Evolutionary conservation across 2,888 invertebrate genomes (phyloP), one percentile per base, ranked within the genome.

Genomic region (Athalia cordata): DNA sequence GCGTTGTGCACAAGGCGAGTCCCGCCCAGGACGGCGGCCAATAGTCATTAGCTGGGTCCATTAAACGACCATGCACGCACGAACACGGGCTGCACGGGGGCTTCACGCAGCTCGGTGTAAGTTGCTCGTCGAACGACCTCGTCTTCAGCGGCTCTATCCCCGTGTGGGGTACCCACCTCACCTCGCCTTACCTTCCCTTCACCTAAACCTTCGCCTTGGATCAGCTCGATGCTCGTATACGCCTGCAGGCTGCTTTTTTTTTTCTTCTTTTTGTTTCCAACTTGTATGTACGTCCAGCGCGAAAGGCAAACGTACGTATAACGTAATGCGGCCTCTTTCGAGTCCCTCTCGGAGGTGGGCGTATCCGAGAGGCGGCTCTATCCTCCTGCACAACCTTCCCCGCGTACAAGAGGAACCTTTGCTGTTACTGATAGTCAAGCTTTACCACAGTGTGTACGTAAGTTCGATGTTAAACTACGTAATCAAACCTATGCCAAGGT

Each of bases 41-140:
- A 90, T 90, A 89, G 90, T 90, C 89, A 90, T 90, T 90, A 90
- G 88, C 88, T 86, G 88, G 87, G 88, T 87, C 90, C 90, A 90
- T 90, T 90, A 89, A 89, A 88, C 85, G 86, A 85, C 79, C 79
- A 84, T 83, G 85, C 85, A 85, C 86, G 86, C 84, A 86, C 86
- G 29, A 29, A 86, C 86, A 85, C 85, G 47, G 49, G 49, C 75
- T 9, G n/a, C 15, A 29, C 29, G 29, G 29, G 59, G 82, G 55
- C 79, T 52, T 76, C 79, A 77, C 77, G 77, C 77, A 77, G 68
- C 68, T 68, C 61, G 61, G 43, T 29, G 29, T 29, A 29, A 29
- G 29, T 55, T 9, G 13, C 66, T 49, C 13, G 11, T 9, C 72
- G 47, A 72, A 4, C 59, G 59, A 59, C 59, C 59, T 57, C 72